Percentiles rank a stretch among this genome's conserved stretches.
These are phyloP conservation scores for Dioctria linearis DNA, from an alignment of 2,888 invertebrate genomes.

Conservation along the genomic window DNA sequence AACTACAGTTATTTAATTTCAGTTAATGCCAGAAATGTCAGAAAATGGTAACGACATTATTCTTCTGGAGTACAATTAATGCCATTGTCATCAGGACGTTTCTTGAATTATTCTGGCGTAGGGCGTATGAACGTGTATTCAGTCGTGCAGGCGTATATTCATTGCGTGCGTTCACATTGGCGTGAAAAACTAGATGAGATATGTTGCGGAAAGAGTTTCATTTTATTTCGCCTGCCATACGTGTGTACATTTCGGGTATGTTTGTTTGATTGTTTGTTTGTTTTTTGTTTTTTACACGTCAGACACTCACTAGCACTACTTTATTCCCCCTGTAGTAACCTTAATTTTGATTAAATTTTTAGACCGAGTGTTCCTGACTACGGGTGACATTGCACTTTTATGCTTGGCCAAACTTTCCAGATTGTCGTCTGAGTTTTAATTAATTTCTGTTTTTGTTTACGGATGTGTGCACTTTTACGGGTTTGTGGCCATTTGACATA, in stretches of 20 bases:
- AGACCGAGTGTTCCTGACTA: background rate
- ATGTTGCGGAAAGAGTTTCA: slow-evolving; percentile 32
- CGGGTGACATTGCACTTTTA: slow-evolving; percentile 32
- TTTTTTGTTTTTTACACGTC: background rate
- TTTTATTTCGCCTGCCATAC: slow-evolving; percentile 14
- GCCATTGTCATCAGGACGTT: slow-evolving; percentile 25
- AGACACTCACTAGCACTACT: background rate
- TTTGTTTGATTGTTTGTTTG: background rate
- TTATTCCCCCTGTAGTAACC: background rate
- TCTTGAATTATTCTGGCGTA: slow-evolving; percentile 30
- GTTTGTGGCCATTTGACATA: too few species aligned
- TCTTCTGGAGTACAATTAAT: slow-evolving; percentile 17
- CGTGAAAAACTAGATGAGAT: slow-evolving; percentile 37
- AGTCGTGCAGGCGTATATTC: background rate
- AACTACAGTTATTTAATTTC: slow-evolving; percentile 40
- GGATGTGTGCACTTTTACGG: too few species aligned
- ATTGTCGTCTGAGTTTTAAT: slow-evolving; percentile 31
- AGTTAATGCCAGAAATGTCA: slow-evolving; percentile 8
- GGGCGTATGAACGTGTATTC: background rate
- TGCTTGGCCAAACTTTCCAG: slow-evolving; percentile 19
- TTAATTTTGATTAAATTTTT: slow-evolving; percentile 42
- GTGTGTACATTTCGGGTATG: background rate
- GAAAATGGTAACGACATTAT: slow-evolving; percentile 8
- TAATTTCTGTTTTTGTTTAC: background rate
- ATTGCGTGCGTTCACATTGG: slow-evolving; percentile 17